A percentile compares a stretch with the other conserved stretches of the same genome.
Evolutionary conservation across 1,140 invertebrate species (phyloP).

Genomic region (Drosophila triauraria): DNA sequence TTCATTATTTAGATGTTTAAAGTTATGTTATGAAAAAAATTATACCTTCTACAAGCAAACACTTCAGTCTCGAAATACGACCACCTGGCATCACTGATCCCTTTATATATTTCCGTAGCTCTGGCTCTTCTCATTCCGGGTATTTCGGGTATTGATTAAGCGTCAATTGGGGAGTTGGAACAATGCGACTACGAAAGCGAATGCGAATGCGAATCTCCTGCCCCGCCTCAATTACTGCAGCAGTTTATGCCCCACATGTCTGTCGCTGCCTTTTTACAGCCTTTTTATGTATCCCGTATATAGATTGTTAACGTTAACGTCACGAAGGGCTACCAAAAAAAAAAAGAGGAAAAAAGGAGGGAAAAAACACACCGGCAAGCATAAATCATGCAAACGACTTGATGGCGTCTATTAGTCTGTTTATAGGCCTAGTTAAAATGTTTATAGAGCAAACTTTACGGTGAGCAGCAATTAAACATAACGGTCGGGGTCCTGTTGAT

Average conservation of each 20-base stretch:
- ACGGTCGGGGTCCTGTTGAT: constrained; percentile 42
- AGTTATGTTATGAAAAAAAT: too few relatives aligned
- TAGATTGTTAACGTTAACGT: constrained; percentile 60
- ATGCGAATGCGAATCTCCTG: constrained; percentile 16
- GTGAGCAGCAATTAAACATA: constrained; percentile 70
- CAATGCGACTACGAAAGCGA: constrained; percentile 11
- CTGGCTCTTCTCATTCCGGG: constrained; percentile 33
- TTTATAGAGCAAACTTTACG: constrained; percentile 73
- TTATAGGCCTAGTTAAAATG: constrained; percentile 77
- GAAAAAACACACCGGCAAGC: constrained; percentile 13
- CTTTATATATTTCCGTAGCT: constrained; percentile 12
- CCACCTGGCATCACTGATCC: neutral
- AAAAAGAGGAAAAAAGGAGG: neutral
- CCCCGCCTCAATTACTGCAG: constrained; percentile 69
- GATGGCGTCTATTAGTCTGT: constrained; percentile 72
- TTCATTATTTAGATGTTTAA: too few relatives aligned
- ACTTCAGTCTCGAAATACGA: too few relatives aligned
- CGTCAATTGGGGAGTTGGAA: constrained; percentile 43
- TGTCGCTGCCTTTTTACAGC: constrained; percentile 59
- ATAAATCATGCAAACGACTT: constrained; percentile 78
- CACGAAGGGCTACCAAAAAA: constrained; percentile 50
- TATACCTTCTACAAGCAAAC: too few relatives aligned
- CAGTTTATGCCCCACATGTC: constrained; percentile 68
- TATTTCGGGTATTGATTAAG: constrained; percentile 80
- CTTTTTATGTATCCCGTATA: constrained; percentile 61